phyloP scores from a whole-genome alignment of 2,888 invertebrate species.

The Tipula confusa region DNA sequence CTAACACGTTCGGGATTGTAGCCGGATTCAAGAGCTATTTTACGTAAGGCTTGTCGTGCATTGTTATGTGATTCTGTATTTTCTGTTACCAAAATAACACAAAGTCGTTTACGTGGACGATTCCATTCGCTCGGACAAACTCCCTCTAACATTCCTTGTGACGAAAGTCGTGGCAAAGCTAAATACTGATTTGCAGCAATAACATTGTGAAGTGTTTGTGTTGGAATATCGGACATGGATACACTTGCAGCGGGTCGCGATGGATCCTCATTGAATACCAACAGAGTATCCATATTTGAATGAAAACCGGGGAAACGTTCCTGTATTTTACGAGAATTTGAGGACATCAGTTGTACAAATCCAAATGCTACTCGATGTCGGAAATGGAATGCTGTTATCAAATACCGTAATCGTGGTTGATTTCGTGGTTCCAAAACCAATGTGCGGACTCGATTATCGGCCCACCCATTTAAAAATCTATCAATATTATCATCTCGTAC shows the following conservation, averaged over 20 bases:
- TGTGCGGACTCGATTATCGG: slow-evolving; percentile 86
- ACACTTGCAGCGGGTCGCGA: slow-evolving; percentile 77
- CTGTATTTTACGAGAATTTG: slow-evolving; percentile 60
- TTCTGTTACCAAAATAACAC: slow-evolving; percentile 75
- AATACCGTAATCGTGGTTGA: slow-evolving; percentile 75
- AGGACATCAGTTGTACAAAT: slow-evolving; percentile 60
- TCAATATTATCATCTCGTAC: slow-evolving; percentile 71
- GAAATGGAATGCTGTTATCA: slow-evolving; percentile 83
- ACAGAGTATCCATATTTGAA: slow-evolving; percentile 69
- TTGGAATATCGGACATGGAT: slow-evolving; percentile 85
- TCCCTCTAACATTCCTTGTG: slow-evolving; percentile 65
- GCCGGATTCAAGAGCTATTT: slow-evolving; percentile 65
- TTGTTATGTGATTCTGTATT: slow-evolving; percentile 51
- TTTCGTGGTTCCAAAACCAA: slow-evolving; percentile 78
- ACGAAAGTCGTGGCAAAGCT: slow-evolving; percentile 81
- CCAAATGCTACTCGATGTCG: slow-evolving; percentile 83
- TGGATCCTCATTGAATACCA: slow-evolving; percentile 85
- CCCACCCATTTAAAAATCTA: slow-evolving; percentile 80
- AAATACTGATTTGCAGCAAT: slow-evolving; percentile 86
- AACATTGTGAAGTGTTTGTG: slow-evolving; percentile 80
- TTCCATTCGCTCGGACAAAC: slow-evolving; percentile 88
- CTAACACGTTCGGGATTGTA: slow-evolving; percentile 66
- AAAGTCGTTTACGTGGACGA: slow-evolving; percentile 65
- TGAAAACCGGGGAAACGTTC: slow-evolving; percentile 65
- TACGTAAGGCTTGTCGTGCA: slow-evolving; percentile 62